These are phyloP conservation scores for Platanista minor DNA, from an alignment of 2,113 vertebrate species.

Conservation along the genomic window DNA sequence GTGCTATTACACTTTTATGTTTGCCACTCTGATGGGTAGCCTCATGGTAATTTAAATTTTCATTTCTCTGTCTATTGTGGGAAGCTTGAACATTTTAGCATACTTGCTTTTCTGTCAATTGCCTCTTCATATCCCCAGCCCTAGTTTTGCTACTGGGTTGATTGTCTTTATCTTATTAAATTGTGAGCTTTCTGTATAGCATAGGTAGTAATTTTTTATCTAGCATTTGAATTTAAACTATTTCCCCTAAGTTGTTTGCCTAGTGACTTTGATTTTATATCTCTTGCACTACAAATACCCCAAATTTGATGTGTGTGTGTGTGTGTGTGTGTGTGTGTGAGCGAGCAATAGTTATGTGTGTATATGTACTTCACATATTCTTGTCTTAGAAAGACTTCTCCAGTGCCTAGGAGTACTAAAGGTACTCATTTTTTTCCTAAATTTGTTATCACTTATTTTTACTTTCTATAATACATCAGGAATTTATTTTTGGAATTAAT, in stretches of 20 bases:
- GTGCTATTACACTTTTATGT: neutral
- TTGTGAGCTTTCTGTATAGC: neutral
- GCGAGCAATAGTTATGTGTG: neutral
- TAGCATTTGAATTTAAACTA: conserved; percentile 46
- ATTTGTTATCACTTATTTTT: conserved; percentile 39
- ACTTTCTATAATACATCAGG: neutral
- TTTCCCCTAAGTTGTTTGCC: neutral
- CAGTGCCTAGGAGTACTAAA: neutral
- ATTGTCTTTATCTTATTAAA: neutral
- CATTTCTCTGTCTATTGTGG: neutral
- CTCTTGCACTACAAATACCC: neutral
- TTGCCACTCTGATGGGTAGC: neutral
- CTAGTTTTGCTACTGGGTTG: conserved; percentile 9
- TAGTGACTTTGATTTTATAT: neutral
- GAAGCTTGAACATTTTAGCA: neutral
- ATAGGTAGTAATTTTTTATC: neutral
- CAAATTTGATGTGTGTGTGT: neutral
- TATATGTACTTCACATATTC: neutral
- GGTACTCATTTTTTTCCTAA: neutral
- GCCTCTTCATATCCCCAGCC: neutral
- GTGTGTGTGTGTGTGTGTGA: neutral
- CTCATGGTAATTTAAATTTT: conserved; percentile 43
- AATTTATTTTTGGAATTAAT: conserved; percentile 29
- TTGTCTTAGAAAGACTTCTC: neutral
- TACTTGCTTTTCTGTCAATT: neutral